A percentile compares a stretch with the other conserved stretches of the same genome.
Evolutionary conservation across 35 echinoderm and acorn worm genomes (phyloP).

Genomic region (Chiridota heheva): DNA sequence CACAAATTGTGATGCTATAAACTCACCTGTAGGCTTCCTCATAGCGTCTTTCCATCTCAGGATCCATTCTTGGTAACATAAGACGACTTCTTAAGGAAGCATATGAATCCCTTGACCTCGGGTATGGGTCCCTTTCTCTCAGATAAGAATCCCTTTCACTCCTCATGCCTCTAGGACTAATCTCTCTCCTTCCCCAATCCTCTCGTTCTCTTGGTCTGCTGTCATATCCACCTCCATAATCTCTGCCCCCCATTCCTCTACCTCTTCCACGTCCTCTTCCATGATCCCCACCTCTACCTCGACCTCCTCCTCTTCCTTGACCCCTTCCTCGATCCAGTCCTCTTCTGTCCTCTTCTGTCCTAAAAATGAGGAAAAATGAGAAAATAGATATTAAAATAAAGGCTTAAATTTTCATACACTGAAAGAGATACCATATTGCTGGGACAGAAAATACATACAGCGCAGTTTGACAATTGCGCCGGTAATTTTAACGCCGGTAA

Average conservation of each 20-base stretch:
- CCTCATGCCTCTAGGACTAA: background rate
- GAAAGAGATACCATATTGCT: too few species aligned
- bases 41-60: slow-evolving; percentile 19
- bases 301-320: slow-evolving; percentile 42
- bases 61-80: slow-evolving; percentile 3
- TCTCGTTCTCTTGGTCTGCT: slow-evolving; percentile 34
- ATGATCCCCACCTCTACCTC: slow-evolving; percentile 28
- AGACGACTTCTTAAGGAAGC: slow-evolving; percentile 11
- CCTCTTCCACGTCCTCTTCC: slow-evolving; percentile 45
- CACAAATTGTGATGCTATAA: too few species aligned
- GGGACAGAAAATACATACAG: too few species aligned
- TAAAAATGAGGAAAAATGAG: background rate
- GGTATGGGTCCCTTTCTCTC: slow-evolving; percentile 11
- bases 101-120: background rate
- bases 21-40: slow-evolving; percentile 33
- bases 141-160: slow-evolving; percentile 6
- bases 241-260: background rate
- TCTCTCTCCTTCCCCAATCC: background rate
- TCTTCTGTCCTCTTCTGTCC: background rate
- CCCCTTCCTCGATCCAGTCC: background rate
- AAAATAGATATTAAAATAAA: background rate
- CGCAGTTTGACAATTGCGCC: too few species aligned
- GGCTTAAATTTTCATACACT: too few species aligned
- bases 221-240: background rate
- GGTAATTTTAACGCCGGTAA: too few species aligned